Base-by-base conservation (phyloP, 2,113 vertebrate genomes). In the Hippocampus mohnikei region DNA sequence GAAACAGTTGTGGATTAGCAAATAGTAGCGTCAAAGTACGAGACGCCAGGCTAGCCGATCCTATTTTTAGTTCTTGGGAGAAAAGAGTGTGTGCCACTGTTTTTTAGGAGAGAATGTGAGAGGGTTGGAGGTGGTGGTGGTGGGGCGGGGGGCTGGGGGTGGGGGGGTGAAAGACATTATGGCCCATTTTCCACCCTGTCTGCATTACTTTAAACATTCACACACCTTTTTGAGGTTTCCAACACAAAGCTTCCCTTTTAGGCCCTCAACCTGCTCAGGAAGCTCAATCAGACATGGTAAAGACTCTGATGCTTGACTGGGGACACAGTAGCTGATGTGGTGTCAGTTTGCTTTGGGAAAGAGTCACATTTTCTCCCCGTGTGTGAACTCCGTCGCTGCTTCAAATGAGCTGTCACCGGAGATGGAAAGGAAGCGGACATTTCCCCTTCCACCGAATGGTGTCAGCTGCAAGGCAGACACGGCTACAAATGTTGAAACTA, bases 221-320 rank as follows among this genome's bases (percentile, higher is more conserved):
- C 83, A 81, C 78, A 77, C 85, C 76, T 64, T 85, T 75, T 81
- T 80, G 48, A 81, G 60, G 59, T 74, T 79, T 75, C 55, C 41
- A 65, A 75, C 71, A 89, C 89, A 91, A 89, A 83, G 84, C 69
- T 37, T 62, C 12, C 73, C 73, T 82, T 91, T 81, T 88, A 84
- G 73, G 71, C 60, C 48, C 65, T 66, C 25, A 76, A 70, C 20
- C 66, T 56, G 71, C 37, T 56, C 77, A 82, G 88, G 76, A 85
- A 87, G 78, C 64, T 1, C 67, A 73, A 70, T 67, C 76, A 78
- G 77, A 82, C 81, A 60, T 67, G 80, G 70, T 72, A 79, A 78
- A 71, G 64, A 69, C 75, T 46, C 65, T 73, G 75, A 83, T 74
- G 79, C 80, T 75, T 65, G 75, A 78, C 73, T 76, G 3, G 73